A percentile compares a stretch with the other conserved stretches of the same genome.
Conservation (phyloP, 2,888 invertebrate species). For the Lasioglossum oenotherae region DNA sequence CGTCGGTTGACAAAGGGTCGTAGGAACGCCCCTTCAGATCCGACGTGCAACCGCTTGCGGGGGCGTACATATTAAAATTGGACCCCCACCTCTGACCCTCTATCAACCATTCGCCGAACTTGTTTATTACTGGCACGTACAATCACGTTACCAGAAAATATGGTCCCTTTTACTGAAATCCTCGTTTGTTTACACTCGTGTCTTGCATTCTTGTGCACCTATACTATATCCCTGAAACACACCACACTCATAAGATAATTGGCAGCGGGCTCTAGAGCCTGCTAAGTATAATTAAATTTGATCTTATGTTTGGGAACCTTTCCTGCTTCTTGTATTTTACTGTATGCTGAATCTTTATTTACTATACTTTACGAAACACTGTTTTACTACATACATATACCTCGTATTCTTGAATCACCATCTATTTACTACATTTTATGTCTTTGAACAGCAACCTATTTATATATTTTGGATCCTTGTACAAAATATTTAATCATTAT, state of each 20-base stretch:
- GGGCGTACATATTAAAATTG: constrained; percentile 82
- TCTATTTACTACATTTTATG: too few relatives aligned
- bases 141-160: constrained; percentile 66
- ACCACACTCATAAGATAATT: neutral
- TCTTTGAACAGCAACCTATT: neutral
- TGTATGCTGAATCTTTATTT: neutral
- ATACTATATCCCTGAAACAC: neutral
- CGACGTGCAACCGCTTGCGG: constrained; percentile 80
- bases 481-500: neutral
- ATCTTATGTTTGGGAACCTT: neutral
- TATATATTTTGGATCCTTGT: neutral
- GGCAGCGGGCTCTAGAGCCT: neutral
- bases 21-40: constrained; percentile 80
- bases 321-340: neutral
- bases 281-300: constrained; percentile 5
- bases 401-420: too few relatives aligned
- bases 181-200: constrained; percentile 24
- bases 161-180: constrained; percentile 46
- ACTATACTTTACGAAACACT: neutral
- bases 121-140: constrained; percentile 74
- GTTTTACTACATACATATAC: neutral
- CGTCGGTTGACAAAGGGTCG: constrained; percentile 82
- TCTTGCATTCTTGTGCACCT: neutral
- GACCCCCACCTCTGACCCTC: constrained; percentile 61
- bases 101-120: constrained; percentile 68